Base-by-base conservation (phyloP, 2,888 invertebrate genomes). In the Xestia xanthographa region DNA sequence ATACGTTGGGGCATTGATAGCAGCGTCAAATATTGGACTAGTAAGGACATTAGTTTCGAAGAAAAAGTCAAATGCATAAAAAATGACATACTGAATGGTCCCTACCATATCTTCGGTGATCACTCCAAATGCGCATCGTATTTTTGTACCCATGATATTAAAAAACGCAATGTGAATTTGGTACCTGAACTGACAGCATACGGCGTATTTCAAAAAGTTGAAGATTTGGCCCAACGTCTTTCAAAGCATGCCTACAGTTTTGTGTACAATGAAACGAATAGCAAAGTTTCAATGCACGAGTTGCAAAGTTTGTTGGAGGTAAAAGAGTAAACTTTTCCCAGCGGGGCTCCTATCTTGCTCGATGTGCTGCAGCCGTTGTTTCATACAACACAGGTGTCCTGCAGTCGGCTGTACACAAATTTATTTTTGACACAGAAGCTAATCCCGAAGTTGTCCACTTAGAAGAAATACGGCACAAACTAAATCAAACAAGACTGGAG, bases 201-300 rank as follows among this genome's bases (percentile, higher is more conserved):
- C 12, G 63, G n/a, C 38, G 41, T 63, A 26, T 41, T 63, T 38
- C 38, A 63, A 63, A 63, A 63, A 63, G n/a, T 41, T 63, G 62
- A 41, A 63, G 63, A 63, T 41, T 63, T 63, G 14, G 63, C 63
- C 63, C n/a, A n/a, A 63, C 63, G 63, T 41, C 63, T 63, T 22
- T 63, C 41, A 38, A 14, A 14, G 38, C 63, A 63, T 56, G 56
- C 56, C 4, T n/a, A 38, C 41, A 63, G 63, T 41, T 63, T 63
- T 63, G 63, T 63, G 1, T 63, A 63, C 38, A 38, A 63, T 41
- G 38, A 63, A 63, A 63, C 63, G 3, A 58, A 58, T 58, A 58
- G 58, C 20, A 58, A 58, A 58, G 58, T 58, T 58, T 58, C 17
- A 29, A 56, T 58, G 58, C 29, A 34, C 29, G 29, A 60, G 58